Percentiles rank a stretch among this genome's conserved stretches.
phyloP scores from a whole-genome alignment of 2,113 vertebrate genomes.

The Lycaon pictus region DNA sequence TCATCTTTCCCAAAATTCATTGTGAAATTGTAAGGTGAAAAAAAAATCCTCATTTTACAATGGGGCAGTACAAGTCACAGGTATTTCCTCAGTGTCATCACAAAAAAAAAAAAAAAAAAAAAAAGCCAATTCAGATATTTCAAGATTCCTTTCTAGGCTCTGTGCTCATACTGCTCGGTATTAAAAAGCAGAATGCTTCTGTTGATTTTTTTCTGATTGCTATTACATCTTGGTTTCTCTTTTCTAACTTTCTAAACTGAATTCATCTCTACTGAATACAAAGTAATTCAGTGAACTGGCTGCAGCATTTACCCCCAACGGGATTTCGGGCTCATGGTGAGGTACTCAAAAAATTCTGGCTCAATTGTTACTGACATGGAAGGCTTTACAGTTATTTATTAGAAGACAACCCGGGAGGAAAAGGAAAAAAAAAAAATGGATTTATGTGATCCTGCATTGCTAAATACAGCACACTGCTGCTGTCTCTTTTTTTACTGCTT shows the following conservation, averaged over 20 bases:
- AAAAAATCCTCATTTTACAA: conserved; percentile 40
- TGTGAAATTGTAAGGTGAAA: conserved; percentile 13
- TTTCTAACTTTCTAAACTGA: conserved; percentile 37
- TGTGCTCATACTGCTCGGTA: neutral
- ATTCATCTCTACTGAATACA: neutral
- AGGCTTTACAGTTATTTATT: conserved; percentile 72
- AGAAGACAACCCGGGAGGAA: conserved; percentile 49
- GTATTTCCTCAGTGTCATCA: neutral
- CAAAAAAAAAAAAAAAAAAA: neutral
- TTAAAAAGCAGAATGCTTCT: neutral
- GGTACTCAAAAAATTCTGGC: conserved; percentile 35
- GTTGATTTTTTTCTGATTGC: conserved; percentile 33
- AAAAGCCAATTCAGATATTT: neutral
- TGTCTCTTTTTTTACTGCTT: conserved; percentile 70
- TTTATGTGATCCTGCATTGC: conserved; percentile 55
- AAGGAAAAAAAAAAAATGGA: conserved; percentile 60
- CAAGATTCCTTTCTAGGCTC: neutral
- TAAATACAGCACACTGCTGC: conserved; percentile 60
- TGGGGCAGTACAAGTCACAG: neutral
- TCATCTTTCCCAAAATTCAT: neutral
- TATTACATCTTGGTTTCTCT: conserved; percentile 21
- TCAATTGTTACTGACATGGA: conserved; percentile 18
- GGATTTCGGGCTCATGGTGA: conserved; percentile 17
- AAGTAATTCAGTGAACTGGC: neutral
- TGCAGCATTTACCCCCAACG: neutral